phyloP scores from a whole-genome alignment of 2,797 vertebrate genomes.

The Sebastes trivittatus region DNA sequence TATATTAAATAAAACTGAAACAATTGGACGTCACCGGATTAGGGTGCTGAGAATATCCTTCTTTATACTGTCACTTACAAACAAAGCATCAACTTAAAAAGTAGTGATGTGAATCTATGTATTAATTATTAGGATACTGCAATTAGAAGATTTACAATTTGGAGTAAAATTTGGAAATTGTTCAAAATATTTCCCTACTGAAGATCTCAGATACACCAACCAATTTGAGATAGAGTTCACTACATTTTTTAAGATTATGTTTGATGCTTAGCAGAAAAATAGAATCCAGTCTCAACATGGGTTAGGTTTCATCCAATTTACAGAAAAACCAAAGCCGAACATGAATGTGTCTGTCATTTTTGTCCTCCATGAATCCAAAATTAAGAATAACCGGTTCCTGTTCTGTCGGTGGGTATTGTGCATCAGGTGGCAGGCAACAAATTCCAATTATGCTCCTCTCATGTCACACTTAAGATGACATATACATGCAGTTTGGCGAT shows the following conservation, averaged over 20 bases:
- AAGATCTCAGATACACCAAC: neutral
- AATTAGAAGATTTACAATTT: neutral
- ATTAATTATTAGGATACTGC: neutral
- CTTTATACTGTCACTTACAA: neutral
- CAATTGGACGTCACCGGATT: neutral
- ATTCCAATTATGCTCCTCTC: slow-evolving; percentile 66
- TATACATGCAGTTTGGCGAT: slow-evolving; percentile 54
- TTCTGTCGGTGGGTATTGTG: slow-evolving; percentile 47
- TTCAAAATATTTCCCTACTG: neutral
- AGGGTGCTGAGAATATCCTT: neutral
- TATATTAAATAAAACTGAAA: neutral
- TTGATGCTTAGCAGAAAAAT: neutral
- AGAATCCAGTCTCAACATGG: neutral
- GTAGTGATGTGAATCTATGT: neutral
- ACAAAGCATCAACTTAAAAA: neutral
- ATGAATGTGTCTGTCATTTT: slow-evolving; percentile 24
- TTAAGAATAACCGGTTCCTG: slow-evolving; percentile 27
- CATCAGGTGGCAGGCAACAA: slow-evolving; percentile 57
- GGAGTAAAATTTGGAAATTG: neutral
- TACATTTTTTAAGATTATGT: neutral
- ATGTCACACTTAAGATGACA: slow-evolving; percentile 63
- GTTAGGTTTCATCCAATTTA: slow-evolving; percentile 10
- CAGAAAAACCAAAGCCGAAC: slow-evolving; percentile 10
- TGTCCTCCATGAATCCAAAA: slow-evolving; percentile 2
- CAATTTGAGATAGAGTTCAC: neutral